Conservation (phyloP, 2,797 vertebrate species). For the Pempheris klunzingeri region DNA sequence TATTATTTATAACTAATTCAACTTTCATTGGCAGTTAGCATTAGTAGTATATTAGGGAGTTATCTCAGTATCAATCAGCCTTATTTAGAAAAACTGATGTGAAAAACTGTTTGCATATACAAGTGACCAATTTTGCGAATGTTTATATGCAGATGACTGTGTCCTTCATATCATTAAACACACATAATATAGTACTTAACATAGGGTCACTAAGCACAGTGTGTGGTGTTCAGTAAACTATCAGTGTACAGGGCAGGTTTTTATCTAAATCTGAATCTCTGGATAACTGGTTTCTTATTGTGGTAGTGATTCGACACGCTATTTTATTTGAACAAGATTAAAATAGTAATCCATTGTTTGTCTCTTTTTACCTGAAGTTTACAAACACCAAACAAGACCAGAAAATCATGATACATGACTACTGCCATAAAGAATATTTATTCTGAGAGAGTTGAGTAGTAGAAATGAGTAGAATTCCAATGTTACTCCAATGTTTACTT, state of each 20-base stretch:
- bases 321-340: not conserved
- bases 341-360: not conserved
- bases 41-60: not conserved
- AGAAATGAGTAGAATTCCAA: not conserved
- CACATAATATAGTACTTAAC: not conserved
- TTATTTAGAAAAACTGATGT: not conserved
- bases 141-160: constrained; percentile 43
- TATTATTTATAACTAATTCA: not conserved
- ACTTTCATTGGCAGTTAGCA: not conserved
- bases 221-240: not conserved
- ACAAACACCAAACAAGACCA: not conserved
- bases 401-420: not conserved
- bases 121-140: too few relatives aligned
- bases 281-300: not conserved
- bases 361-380: not conserved
- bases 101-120: too few relatives aligned
- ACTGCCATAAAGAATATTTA: not conserved
- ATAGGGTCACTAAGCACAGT: not conserved
- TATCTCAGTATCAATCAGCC: not conserved
- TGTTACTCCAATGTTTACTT: not conserved
- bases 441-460: not conserved
- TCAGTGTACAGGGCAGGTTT: constrained; percentile 1
- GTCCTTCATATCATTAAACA: constrained; percentile 13
- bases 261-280: not conserved
- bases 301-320: not conserved